Evolutionary conservation across 1,140 invertebrate genomes (phyloP).

Genomic region (Penaeus japonicus): DNA sequence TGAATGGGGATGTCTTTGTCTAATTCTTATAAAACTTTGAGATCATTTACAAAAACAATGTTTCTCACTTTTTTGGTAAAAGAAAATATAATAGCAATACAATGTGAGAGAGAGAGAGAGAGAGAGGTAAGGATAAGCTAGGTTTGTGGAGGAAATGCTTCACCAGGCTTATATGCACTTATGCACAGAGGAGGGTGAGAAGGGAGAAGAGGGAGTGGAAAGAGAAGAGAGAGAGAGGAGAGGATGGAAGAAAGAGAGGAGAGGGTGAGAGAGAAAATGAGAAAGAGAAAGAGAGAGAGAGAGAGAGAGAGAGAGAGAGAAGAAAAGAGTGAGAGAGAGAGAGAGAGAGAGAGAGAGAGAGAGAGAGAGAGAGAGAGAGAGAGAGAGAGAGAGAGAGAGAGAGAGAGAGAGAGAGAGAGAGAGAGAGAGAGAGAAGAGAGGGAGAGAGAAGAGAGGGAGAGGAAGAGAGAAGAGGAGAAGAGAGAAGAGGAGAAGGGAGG

Average conservation of each 20-base stretch:
- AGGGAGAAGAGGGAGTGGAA: not conserved
- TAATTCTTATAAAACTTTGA: no score
- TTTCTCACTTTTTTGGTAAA: not conserved
- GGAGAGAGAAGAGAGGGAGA: not conserved
- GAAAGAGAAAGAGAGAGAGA: not conserved
- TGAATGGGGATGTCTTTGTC: slow-evolving; percentile 62
- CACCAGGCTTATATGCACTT: no score
- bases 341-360: not conserved
- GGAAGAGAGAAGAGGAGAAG: not conserved
- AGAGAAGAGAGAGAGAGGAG: not conserved
- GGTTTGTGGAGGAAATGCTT: not conserved
- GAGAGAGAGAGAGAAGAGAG: not conserved
- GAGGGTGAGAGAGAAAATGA: not conserved
- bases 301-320: not conserved
- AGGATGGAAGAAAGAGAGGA: not conserved
- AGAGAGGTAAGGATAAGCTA: not conserved
- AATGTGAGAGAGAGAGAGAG: no score
- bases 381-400: not conserved
- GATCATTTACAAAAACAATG: not conserved
- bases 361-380: not conserved
- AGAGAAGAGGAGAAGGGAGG: not conserved
- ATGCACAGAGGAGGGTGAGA: not conserved
- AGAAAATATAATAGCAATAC: no score
- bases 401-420: not conserved
- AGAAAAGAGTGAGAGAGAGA: not conserved